Base-by-base conservation (phyloP, 2,888 invertebrate species). In the Criorhina ranunculi region DNA sequence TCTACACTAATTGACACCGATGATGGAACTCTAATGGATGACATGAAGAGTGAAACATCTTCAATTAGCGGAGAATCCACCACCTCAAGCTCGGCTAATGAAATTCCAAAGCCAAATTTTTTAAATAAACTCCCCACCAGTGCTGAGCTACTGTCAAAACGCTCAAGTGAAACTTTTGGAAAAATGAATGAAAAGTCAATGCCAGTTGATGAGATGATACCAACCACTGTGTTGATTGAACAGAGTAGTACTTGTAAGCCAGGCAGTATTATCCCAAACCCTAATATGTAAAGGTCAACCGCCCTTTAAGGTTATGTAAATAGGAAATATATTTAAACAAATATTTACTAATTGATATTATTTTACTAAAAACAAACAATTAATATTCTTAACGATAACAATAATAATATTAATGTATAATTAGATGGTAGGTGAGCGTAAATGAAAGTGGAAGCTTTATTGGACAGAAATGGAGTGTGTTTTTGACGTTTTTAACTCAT, bases 21-120 rank as follows among this genome's bases (percentile, higher is more conserved):
- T 24, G 91, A 91, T 82, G 88, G 88, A 33, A 91, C 91, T 2
- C 76, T 91, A 3, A 90, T 91, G 91, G 91, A 91, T 37, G 91
- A 91, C 79, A 89, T 90, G 72, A 91, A 91, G 53, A 90, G 90
- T 64, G 91, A 91, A 66, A 89, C 90, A 0, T 90, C 91, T 0
- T 89, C 90, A 0, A 88, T 89, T 62, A 90, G 91, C n/a, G 89
- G 89, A 8, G 85, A 85, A 19, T 79, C 79, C 1, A 70, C 75
- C 5, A 59, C 75, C 17, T 77, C 77, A 1, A 75, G 62, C 0
- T 66, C 62, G 3, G 40, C 75, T 17, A 40, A 31, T n/a, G 79
- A 80, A 35, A 60, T 70, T 6, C 59, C 64, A 31, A 85, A 85
- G 80, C 80, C 79, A 80, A 85, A 79, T 85, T 85, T 85, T 76